Evolutionary conservation across 2,797 vertebrate species (phyloP).

Genomic region (Euthynnus affinis): DNA sequence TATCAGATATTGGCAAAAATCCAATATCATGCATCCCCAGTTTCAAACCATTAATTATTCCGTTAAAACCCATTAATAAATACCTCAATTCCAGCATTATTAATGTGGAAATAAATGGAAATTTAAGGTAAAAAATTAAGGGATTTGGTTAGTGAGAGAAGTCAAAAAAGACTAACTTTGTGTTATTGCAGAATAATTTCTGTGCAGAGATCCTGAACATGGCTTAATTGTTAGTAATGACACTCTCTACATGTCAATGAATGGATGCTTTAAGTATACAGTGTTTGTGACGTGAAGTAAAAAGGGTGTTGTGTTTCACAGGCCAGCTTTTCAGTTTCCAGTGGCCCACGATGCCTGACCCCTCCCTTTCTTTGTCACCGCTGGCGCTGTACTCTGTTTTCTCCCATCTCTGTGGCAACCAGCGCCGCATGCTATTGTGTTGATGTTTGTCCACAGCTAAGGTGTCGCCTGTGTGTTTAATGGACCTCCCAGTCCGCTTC

Average conservation of each 20-base stretch:
- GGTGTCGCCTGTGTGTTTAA: conserved; percentile 82
- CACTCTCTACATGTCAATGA: conserved; percentile 40
- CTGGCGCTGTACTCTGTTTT: conserved; percentile 74
- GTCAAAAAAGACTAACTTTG: background rate
- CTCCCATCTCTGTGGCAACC: conserved; percentile 80
- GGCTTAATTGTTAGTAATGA: conserved; percentile 32
- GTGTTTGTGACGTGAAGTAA: conserved; percentile 58
- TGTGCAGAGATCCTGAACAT: background rate
- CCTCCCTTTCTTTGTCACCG: conserved; percentile 78
- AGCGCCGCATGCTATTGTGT: conserved; percentile 76
- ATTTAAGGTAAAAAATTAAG: no score
- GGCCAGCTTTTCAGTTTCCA: conserved; percentile 73
- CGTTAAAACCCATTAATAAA: no score
- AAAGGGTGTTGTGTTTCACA: conserved; percentile 58
- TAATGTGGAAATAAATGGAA: no score
- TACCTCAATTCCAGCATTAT: no score
- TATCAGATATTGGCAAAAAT: no score
- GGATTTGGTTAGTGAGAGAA: no score
- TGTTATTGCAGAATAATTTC: conserved; percentile 13
- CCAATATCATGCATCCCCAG: no score
- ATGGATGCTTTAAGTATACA: conserved; percentile 54
- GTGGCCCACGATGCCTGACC: conserved; percentile 74
- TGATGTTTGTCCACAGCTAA: conserved; percentile 83
- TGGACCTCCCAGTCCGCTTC: conserved; percentile 81
- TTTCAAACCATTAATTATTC: no score